Evolutionary conservation across 1,140 invertebrate genomes (phyloP).

Genomic region (Nylanderia fulva): DNA sequence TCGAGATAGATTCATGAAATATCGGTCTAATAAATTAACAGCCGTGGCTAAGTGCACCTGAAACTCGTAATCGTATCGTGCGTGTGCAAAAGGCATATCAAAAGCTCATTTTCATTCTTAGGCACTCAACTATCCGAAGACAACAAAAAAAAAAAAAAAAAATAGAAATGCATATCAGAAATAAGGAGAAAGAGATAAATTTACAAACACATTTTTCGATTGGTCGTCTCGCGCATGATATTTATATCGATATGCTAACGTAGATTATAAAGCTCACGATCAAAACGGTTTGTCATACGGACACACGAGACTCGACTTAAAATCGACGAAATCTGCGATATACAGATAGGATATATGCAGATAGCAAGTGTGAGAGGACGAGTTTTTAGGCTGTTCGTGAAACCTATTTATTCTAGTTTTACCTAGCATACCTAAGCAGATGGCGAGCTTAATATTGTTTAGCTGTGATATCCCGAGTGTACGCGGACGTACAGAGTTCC

Average conservation of each 20-base stretch:
- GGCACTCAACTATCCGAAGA: background rate
- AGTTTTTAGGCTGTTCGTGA: conserved; percentile 48
- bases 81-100: background rate
- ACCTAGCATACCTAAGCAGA: conserved; percentile 61
- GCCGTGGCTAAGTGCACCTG: background rate
- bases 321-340: conserved; percentile 25
- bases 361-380: background rate
- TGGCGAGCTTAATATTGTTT: conserved; percentile 79
- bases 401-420: conserved; percentile 80
- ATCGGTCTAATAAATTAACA: conserved; percentile 15
- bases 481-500: conserved; percentile 82
- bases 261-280: conserved; percentile 11
- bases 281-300: conserved; percentile 5
- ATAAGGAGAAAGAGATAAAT: background rate
- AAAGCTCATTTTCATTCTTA: conserved; percentile 4
- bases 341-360: background rate
- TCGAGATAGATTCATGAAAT: conserved; percentile 24
- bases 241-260: conserved; percentile 1
- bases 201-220: background rate
- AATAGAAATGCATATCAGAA: background rate
- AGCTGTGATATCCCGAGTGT: conserved; percentile 84
- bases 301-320: background rate
- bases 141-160: background rate
- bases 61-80: conserved; percentile 23
- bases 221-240: background rate